phyloP scores from a whole-genome alignment of 2,888 invertebrate genomes.

The Microctonus brassicae region DNA sequence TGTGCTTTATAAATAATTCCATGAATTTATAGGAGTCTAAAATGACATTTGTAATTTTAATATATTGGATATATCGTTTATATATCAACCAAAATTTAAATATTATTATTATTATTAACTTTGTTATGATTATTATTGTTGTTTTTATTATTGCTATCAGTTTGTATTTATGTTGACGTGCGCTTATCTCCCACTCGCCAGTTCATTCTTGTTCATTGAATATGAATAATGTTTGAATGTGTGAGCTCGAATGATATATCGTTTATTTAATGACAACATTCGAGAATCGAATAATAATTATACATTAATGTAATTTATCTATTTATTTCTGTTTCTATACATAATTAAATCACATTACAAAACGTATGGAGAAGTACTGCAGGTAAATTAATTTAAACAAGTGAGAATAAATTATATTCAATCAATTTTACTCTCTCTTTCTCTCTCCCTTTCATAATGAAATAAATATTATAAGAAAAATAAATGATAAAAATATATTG shows the following conservation, averaged over 20 bases:
- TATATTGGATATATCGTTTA: too few relatives aligned
- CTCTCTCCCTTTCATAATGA: too few relatives aligned
- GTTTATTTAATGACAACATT: slow-evolving; percentile 1
- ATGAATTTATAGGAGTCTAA: neutral
- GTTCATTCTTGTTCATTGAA: slow-evolving; percentile 38
- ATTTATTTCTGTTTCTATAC: neutral
- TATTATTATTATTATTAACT: neutral
- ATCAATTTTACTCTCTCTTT: too few relatives aligned
- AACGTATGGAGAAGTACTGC: neutral
- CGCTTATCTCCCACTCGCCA: slow-evolving; percentile 33
- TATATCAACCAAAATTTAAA: neutral
- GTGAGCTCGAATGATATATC: slow-evolving; percentile 13
- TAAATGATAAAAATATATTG: too few relatives aligned
- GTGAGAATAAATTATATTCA: too few relatives aligned
- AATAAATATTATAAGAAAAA: too few relatives aligned
- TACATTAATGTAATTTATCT: neutral
- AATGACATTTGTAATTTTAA: neutral
- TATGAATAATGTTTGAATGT: slow-evolving; percentile 32
- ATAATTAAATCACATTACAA: neutral
- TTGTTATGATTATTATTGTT: neutral
- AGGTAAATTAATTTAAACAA: too few relatives aligned
- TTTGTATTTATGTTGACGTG: slow-evolving; percentile 25
- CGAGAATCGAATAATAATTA: slow-evolving; percentile 18
- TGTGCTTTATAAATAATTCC: neutral
- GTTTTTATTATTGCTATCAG: slow-evolving; percentile 18